phyloP scores from a whole-genome alignment of 2,888 invertebrate genomes.

The Incurvaria masculella region DNA sequence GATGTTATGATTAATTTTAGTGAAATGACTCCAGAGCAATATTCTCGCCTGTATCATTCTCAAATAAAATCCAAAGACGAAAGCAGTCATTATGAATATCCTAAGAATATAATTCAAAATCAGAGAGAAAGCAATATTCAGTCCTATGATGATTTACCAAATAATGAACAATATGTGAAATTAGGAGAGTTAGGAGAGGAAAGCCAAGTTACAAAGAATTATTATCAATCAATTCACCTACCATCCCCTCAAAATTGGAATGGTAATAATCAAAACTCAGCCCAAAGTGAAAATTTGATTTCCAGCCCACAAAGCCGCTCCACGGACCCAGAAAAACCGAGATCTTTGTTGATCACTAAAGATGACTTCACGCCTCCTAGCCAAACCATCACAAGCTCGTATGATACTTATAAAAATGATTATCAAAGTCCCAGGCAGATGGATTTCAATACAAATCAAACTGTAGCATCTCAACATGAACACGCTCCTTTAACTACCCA shows the following conservation, averaged over 20 bases:
- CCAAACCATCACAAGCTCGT: constrained; percentile 31
- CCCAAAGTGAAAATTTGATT: background rate
- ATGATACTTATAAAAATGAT: constrained; percentile 30
- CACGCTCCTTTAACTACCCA: constrained; percentile 1
- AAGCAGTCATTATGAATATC: too few species aligned
- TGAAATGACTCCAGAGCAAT: constrained; percentile 44
- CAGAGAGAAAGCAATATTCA: too few species aligned
- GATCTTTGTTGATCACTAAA: constrained; percentile 24
- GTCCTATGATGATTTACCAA: too few species aligned
- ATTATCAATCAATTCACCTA: background rate
- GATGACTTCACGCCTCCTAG: constrained; percentile 28
- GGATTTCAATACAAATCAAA: constrained; percentile 1
- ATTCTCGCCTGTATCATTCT: constrained; percentile 36
- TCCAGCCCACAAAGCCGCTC: background rate
- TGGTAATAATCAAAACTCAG: too few species aligned
- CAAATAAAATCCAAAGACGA: constrained; percentile 24
- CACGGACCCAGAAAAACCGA: background rate
- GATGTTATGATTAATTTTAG: constrained; percentile 44
- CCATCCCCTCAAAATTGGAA: background rate
- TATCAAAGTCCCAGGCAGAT: constrained; percentile 27
- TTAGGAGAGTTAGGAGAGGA: too few species aligned
- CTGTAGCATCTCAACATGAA: background rate
- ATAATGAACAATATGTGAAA: too few species aligned
- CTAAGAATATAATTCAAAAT: too few species aligned
- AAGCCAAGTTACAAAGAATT: too few species aligned